A percentile compares a stretch with the other conserved stretches of the same genome.
phyloP scores from a whole-genome alignment of 2,888 invertebrate species.

The Pristionchus japonicus region DNA sequence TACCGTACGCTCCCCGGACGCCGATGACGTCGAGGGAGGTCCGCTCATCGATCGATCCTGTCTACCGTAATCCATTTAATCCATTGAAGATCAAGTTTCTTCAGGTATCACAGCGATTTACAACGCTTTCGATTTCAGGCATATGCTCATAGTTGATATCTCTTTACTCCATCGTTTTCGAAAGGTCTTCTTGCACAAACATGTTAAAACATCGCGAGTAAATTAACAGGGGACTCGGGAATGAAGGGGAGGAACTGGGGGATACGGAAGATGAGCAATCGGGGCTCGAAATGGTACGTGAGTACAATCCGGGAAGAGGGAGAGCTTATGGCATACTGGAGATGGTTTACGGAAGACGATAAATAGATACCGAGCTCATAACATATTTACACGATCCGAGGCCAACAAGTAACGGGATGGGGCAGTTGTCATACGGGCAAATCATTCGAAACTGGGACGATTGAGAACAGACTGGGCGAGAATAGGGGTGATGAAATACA shows the following conservation, averaged over 20 bases:
- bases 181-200: not conserved
- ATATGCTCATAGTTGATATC: not conserved
- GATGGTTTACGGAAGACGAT: not conserved
- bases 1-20: not conserved
- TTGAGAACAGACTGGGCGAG: not conserved
- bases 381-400: constrained; percentile 12
- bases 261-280: not conserved
- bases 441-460: not conserved
- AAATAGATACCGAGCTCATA: not conserved
- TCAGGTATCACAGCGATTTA: not conserved
- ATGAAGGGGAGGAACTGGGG: not conserved
- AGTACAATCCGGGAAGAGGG: not conserved
- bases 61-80: constrained; percentile 28
- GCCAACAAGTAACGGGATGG: constrained; percentile 20
- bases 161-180: not conserved
- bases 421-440: not conserved
- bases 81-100: too few relatives aligned
- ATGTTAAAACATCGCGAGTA: constrained; percentile 14
- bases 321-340: constrained; percentile 21
- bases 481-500: not conserved
- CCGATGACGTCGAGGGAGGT: not conserved
- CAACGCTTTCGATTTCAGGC: not conserved
- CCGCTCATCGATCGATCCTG: constrained; percentile 1
- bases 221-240: not conserved
- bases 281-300: not conserved